Base-by-base conservation (phyloP, 2,797 vertebrate species). In the Nasua narica region DNA sequence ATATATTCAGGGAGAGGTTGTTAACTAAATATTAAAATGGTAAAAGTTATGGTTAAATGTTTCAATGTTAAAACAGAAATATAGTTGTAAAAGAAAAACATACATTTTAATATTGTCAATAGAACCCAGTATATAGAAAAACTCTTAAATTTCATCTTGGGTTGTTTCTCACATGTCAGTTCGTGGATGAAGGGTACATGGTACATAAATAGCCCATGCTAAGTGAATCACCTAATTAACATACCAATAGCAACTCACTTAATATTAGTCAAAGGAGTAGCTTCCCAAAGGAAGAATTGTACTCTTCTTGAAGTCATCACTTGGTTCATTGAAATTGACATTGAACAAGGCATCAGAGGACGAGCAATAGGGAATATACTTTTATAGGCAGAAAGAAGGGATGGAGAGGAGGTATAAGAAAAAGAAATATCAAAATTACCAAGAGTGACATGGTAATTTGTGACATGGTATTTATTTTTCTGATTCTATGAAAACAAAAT, bases 231-330 rank as follows among this genome's bases (percentile, higher is more conserved):
- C 35, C 56, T 92, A 87, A 87, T 93, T 88, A 95, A 90, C 46
- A 90, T 77, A 88, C 37, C 81, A 62, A 48, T 82, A 84, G n/a
- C 37, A 93, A 89, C 29, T 19, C 46, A 89, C 60, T 91, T 85
- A 90, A 60, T 90, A 77, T 60, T 54, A 97, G 78, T 88, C 90
- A 87, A n/a, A 90, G 81, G 32, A 78, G 37, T 46, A 89, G 50
- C 70, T 97, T 97, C 92, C 94, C 89, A 90, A 87, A 88, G 84
- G 91, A 95, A 97, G 77, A 70, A 89, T 52, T 97, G 58, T 43
- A 52, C n/a, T 74, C 3, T 85, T 58, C 52, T 96, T 86, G 84
- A 84, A 90, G 72, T 88, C 85, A 94, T 87, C 77, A 60, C 37
- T 76, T 25, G 35, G 77, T 54, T 97, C 90, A 92, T 94, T 96